phyloP scores from a whole-genome alignment of 1,140 invertebrate species.

The Whitmania pigra region DNA sequence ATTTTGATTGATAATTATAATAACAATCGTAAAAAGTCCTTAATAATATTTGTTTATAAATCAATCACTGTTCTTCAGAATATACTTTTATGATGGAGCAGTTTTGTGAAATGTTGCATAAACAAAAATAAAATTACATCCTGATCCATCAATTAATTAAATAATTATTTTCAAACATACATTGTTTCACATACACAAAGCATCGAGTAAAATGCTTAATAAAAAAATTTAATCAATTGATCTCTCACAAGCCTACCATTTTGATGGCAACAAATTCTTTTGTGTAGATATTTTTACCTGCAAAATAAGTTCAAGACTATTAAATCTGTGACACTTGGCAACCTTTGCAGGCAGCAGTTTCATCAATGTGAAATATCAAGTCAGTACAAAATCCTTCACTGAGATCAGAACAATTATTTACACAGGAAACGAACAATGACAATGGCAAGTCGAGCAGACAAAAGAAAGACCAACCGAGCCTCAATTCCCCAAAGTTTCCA shows the following conservation, averaged over 20 bases:
- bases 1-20: no score
- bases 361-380: no score
- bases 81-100: no score
- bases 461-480: slow-evolving; percentile 65
- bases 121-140: no score
- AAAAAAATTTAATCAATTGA: neutral
- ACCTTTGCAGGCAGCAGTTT: no score
- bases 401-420: neutral
- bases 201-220: neutral
- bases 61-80: no score
- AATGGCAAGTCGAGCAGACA: neutral
- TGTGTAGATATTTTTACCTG: slow-evolving; percentile 98
- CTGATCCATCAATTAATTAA: no score
- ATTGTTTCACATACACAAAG: neutral
- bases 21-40: no score
- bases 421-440: neutral
- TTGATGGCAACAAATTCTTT: slow-evolving; percentile 99
- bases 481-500: slow-evolving; percentile 97
- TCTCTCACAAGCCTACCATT: slow-evolving; percentile 57
- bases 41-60: no score
- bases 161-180: no score
- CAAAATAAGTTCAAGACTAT: slow-evolving; percentile 32
- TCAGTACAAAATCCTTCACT: neutral
- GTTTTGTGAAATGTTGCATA: no score
- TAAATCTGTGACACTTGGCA: no score